These are phyloP conservation scores for Peromyscus polionotus DNA, from an alignment of 2,113 vertebrate genomes.

Conservation along the genomic window DNA sequence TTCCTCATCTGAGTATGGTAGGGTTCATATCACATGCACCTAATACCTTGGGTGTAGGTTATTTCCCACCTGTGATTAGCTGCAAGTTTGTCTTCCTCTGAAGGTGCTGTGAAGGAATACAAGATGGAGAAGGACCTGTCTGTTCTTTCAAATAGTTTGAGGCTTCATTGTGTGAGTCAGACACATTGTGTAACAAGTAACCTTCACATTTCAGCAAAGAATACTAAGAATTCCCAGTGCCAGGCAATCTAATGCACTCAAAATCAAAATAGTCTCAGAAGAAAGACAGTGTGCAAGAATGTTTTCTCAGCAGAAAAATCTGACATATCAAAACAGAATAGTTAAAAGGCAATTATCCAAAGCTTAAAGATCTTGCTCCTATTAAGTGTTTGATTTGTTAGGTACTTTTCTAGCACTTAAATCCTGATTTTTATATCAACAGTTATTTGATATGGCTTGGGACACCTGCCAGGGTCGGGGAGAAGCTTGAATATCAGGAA, in stretches of 20 bases:
- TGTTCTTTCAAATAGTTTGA: slow-evolving; percentile 51
- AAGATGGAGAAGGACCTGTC: background rate
- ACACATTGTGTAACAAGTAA: slow-evolving; percentile 44
- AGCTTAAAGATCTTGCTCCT: slow-evolving; percentile 47
- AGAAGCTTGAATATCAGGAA: slow-evolving; percentile 9
- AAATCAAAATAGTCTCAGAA: slow-evolving; percentile 27
- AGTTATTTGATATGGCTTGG: slow-evolving; percentile 12
- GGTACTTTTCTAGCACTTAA: slow-evolving; percentile 8
- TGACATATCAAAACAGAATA: slow-evolving; percentile 46
- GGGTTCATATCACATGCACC: slow-evolving; percentile 3
- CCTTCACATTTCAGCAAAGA: slow-evolving; percentile 48
- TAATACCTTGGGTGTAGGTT: background rate
- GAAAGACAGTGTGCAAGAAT: background rate
- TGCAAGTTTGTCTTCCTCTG: background rate
- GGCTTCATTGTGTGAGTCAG: slow-evolving; percentile 11
- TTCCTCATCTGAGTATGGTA: background rate
- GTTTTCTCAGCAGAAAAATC: slow-evolving; percentile 59
- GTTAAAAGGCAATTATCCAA: slow-evolving; percentile 57
- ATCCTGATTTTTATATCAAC: slow-evolving; percentile 56
- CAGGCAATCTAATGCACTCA: background rate
- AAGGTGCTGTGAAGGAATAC: background rate
- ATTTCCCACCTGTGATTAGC: background rate
- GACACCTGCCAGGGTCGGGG: background rate
- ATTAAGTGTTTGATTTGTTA: slow-evolving; percentile 57
- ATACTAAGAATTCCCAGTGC: slow-evolving; percentile 6